These are phyloP conservation scores for Pseudobourletiella spinata DNA, from an alignment of 1,140 invertebrate genomes.

Conservation along the genomic window DNA sequence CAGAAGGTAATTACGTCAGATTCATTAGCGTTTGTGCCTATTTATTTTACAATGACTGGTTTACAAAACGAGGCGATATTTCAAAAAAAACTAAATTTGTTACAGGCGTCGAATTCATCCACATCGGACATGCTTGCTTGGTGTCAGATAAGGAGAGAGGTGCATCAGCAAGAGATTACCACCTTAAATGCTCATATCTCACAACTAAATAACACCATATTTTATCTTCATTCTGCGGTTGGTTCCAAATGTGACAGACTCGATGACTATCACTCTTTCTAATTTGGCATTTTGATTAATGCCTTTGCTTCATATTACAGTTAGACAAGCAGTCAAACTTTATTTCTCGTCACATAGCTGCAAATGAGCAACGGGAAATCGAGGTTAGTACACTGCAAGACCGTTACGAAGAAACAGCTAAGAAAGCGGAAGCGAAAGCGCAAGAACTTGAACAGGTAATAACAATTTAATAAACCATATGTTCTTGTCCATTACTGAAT, in stretches of 20 bases:
- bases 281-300: background rate
- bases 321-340: conserved; percentile 8
- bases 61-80: too few relatives aligned
- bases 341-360: background rate
- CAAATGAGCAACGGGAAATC: background rate
- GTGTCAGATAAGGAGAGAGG: conserved; percentile 12
- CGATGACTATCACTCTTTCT: background rate
- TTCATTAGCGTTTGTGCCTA: too few relatives aligned
- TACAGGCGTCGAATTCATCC: too few relatives aligned
- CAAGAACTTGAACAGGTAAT: conserved; percentile 5
- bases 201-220: background rate
- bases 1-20: background rate
- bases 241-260: background rate
- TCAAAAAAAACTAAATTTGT: too few relatives aligned
- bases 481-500: too few relatives aligned
- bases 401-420: background rate
- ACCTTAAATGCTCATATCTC: conserved; percentile 6
- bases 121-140: conserved; percentile 9
- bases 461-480: too few relatives aligned
- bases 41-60: too few relatives aligned
- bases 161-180: conserved; percentile 11
- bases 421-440: background rate
- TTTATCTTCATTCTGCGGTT: conserved; percentile 10
- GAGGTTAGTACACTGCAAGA: background rate
- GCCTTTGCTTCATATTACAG: conserved; percentile 9